Conservation (phyloP, 2,113 vertebrate species). For the Caretta caretta region DNA sequence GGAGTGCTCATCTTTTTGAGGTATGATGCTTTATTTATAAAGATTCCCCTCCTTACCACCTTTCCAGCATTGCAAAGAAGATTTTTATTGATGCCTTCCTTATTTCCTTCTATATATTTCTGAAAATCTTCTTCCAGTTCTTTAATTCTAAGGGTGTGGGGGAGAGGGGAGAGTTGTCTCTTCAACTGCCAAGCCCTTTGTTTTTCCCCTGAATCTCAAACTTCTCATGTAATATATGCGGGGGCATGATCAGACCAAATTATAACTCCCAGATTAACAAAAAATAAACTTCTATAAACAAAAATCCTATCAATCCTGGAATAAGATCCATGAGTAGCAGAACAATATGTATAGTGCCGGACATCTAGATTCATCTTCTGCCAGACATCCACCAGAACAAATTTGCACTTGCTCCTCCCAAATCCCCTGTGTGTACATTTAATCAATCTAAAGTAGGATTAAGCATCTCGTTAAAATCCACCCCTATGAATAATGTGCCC, state of each 20-base stretch:
- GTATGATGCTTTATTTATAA: neutral
- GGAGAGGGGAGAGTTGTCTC: no score
- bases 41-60: neutral
- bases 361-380: neutral
- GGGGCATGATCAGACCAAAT: neutral
- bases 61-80: neutral
- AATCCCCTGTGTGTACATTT: neutral
- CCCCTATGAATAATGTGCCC: neutral
- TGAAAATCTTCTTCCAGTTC: neutral
- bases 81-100: neutral
- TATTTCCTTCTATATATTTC: neutral
- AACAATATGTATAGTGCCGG: neutral
- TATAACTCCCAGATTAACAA: no score
- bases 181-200: neutral
- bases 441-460: neutral
- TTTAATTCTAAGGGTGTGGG: neutral
- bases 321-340: neutral
- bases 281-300: neutral
- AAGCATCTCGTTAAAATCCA: neutral
- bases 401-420: neutral
- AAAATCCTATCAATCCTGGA: neutral
- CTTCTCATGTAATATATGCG: neutral
- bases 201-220: neutral
- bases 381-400: neutral
- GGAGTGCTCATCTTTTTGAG: neutral